phyloP scores from a whole-genome alignment of 2,888 invertebrate species.

The Stenchaetothrips biformis region DNA sequence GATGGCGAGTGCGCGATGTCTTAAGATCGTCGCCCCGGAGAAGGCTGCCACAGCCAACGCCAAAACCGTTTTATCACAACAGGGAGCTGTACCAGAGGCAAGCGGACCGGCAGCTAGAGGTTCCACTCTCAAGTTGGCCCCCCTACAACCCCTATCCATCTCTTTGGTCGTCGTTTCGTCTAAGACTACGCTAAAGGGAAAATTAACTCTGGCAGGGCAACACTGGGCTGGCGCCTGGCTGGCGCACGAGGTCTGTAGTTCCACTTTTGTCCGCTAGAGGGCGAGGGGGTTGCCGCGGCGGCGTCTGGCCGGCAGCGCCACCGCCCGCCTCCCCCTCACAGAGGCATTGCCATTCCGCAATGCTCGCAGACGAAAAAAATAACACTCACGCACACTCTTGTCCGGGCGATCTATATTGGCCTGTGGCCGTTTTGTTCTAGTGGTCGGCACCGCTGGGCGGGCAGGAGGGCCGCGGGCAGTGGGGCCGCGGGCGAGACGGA shows the following conservation, averaged over 20 bases:
- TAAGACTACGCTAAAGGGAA: neutral
- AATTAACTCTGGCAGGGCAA: neutral
- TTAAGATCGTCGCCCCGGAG: neutral
- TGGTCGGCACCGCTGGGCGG: no score
- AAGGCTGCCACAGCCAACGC: neutral
- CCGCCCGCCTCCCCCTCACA: neutral
- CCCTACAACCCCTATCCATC: neutral
- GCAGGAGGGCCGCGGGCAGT: no score
- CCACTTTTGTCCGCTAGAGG: no score
- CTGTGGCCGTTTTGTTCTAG: no score
- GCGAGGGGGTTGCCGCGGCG: neutral
- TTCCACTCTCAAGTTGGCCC: neutral
- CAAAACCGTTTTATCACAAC: constrained; percentile 1
- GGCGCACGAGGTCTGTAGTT: neutral
- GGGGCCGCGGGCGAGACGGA: no score
- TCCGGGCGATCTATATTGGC: no score
- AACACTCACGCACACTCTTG: no score
- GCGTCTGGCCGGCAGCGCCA: neutral
- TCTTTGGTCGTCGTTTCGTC: neutral
- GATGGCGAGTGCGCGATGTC: neutral
- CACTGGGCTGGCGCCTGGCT: neutral
- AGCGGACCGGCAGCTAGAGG: neutral
- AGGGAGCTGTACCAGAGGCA: neutral
- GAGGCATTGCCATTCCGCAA: no score
- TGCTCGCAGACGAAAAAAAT: no score